A percentile compares a stretch with the other conserved stretches of the same genome.
Evolutionary conservation across 2,888 invertebrate genomes (phyloP).

Genomic region (Plagodis dolabraria): DNA sequence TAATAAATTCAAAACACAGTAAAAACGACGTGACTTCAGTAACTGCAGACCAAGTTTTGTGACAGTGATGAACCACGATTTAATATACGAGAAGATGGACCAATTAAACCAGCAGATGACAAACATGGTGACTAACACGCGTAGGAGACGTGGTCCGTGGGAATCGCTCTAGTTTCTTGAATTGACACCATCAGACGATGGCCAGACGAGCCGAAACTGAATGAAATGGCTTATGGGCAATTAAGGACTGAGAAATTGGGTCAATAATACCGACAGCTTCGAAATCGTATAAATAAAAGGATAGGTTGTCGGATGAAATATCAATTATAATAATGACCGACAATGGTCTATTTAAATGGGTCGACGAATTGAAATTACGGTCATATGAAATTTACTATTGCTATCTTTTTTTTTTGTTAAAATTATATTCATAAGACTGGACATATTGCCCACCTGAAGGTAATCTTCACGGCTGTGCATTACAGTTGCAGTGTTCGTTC

Average conservation of each 20-base stretch:
- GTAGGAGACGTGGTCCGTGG: slow-evolving; percentile 75
- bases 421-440: too few species aligned
- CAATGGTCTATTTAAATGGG: too few species aligned
- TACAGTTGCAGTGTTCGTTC: too few species aligned
- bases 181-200: slow-evolving; percentile 45
- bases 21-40: not conserved
- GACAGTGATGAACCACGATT: slow-evolving; percentile 70
- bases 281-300: slow-evolving; percentile 7
- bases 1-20: too few species aligned
- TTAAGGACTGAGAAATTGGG: slow-evolving; percentile 18
- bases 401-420: too few species aligned
- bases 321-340: too few species aligned
- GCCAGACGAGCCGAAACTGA: slow-evolving; percentile 36
- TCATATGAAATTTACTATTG: too few species aligned
- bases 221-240: slow-evolving; percentile 24
- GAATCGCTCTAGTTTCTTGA: slow-evolving; percentile 54
- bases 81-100: slow-evolving; percentile 79
- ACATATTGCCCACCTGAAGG: too few species aligned
- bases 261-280: slow-evolving; percentile 4
- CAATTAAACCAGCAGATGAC: slow-evolving; percentile 81
- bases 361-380: too few species aligned
- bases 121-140: slow-evolving; percentile 74
- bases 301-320: too few species aligned
- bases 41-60: slow-evolving; percentile 10
- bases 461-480: too few species aligned